Base-by-base conservation (phyloP, 1,140 invertebrate species). In the Thaumatotibia leucotreta region DNA sequence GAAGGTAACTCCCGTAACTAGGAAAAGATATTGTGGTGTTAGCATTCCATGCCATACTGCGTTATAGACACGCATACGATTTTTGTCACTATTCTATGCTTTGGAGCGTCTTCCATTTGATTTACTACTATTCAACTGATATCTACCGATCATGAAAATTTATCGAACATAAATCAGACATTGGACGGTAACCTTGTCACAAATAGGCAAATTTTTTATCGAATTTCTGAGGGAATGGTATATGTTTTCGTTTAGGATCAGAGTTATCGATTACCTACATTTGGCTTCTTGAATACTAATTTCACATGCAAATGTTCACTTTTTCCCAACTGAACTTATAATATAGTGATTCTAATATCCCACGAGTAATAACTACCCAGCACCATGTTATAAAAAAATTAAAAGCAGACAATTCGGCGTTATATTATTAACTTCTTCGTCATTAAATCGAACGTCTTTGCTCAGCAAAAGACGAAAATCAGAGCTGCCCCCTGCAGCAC, bases 391-490 rank as follows among this genome's bases (percentile, higher is more conserved):
- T n/a, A n/a, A n/a, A n/a, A n/a, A n/a, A n/a, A n/a, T n/a, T n/a
- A n/a, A n/a, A n/a, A n/a, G n/a, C n/a, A n/a, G n/a, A n/a, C n/a
- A n/a, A 20, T 20, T 20, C 2, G 39, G 14, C 9, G 20, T 20
- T 45, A 45, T 20, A 5, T 45, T 17, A 20, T 20, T 11, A 8
- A 27, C 29, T 27, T 31, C 29, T 49, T 14, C 14, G 29, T 58
- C 20, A 29, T 27, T 58, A 54, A 54, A 29, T 20, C 52, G 52
- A 5, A 4, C 23, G 6, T 54, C 50, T 54, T 58, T 58, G 27
- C 14, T 58, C 11, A 58, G 23, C n/a, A 58, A 58, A 58, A 58
- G 52, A 23, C 27, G 52, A 58, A 58, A 58, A 58, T 58, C 52
- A 58, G 52, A 29, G 52, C 24, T 31, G 52, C 52, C 52, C 52